Conservation (phyloP, 2,888 invertebrate species). For the Sceliomorpha sp. region DNA sequence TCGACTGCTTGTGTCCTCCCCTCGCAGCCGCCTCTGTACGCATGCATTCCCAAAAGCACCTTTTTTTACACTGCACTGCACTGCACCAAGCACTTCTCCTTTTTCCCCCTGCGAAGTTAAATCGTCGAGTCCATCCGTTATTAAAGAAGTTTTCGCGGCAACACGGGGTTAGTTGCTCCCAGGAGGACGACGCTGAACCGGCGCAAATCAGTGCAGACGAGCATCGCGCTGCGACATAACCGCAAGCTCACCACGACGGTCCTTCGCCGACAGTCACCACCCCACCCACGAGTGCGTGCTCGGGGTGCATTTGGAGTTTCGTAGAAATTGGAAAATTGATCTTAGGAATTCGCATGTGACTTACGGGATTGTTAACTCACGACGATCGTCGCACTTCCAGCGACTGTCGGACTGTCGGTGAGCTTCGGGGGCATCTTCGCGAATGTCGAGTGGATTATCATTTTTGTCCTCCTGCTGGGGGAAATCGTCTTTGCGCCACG, state of each 20-base stretch:
- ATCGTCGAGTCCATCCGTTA: conserved; percentile 17
- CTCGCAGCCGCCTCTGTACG: background rate
- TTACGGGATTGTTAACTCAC: too few species aligned
- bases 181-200: conserved; percentile 9
- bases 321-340: too few species aligned
- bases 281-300: background rate
- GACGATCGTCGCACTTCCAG: too few species aligned
- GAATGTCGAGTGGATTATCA: too few species aligned
- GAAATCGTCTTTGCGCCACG: too few species aligned
- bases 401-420: too few species aligned
- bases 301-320: too few species aligned
- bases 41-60: conserved; percentile 17
- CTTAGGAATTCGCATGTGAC: too few species aligned
- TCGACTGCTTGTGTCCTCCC: background rate
- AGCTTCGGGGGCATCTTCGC: too few species aligned
- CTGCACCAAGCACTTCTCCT: conserved; percentile 10
- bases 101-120: background rate
- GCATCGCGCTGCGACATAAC: conserved; percentile 13
- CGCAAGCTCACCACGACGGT: conserved; percentile 6
- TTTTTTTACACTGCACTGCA: conserved; percentile 30
- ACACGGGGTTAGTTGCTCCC: conserved; percentile 13
- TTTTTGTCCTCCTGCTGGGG: too few species aligned
- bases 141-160: conserved; percentile 24
- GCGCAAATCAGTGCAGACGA: conserved; percentile 4
- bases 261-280: background rate